Conservation (phyloP, 2,888 invertebrate genomes). For the Orthosia incerta region DNA sequence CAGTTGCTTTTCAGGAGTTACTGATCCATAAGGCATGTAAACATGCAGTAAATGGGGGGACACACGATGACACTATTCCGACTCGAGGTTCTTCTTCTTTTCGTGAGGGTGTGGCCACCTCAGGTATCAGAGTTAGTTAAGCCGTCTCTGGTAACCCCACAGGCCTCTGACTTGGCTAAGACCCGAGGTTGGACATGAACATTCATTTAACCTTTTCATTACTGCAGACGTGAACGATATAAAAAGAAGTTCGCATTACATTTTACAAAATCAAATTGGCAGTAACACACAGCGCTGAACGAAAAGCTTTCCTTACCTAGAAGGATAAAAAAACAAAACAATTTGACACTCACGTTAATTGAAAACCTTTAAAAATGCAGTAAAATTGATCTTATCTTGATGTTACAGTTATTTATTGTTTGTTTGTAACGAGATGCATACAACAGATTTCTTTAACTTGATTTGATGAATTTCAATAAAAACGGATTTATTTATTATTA, state of each 20-base stretch:
- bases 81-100: constrained; percentile 13
- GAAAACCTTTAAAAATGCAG: no score
- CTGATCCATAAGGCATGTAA: neutral
- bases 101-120: no score
- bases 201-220: constrained; percentile 20
- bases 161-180: no score
- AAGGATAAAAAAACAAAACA: neutral
- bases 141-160: no score
- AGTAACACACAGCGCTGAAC: neutral
- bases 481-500: no score
- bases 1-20: constrained; percentile 12
- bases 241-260: neutral
- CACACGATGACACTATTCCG: constrained; percentile 35
- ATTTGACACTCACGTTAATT: no score
- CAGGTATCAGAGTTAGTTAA: no score
- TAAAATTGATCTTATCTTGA: neutral
- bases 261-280: neutral
- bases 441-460: neutral
- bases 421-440: neutral
- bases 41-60: constrained; percentile 14
- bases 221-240: neutral
- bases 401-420: neutral
- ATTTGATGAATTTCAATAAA: neutral
- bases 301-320: neutral
- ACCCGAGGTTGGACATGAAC: constrained; percentile 10